Evolutionary conservation across 2,888 invertebrate genomes (phyloP).

Genomic region (Tribolium freemani): DNA sequence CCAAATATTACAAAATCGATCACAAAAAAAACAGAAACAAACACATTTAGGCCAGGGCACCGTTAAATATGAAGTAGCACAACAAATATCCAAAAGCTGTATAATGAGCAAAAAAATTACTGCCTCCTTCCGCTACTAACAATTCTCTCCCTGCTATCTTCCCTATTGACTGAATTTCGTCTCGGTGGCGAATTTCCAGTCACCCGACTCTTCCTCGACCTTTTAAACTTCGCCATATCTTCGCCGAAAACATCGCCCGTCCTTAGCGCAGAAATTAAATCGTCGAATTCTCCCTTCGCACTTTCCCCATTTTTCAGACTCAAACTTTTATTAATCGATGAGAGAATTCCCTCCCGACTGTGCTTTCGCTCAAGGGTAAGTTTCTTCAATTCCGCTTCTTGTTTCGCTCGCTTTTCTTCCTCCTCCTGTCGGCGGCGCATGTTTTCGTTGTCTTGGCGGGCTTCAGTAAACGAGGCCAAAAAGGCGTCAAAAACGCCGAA

Average conservation of each 20-base stretch:
- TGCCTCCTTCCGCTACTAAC: constrained; percentile 66
- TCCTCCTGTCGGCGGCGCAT: constrained; percentile 87
- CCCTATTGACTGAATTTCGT: constrained; percentile 74
- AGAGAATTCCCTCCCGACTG: constrained; percentile 81
- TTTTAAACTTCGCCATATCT: constrained; percentile 93
- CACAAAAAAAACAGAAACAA: constrained; percentile 42
- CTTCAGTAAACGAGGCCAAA: constrained; percentile 85
- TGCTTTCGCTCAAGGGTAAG: constrained; percentile 90
- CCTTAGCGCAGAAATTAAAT: constrained; percentile 92
- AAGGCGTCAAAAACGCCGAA: constrained; percentile 94
- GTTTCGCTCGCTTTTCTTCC: constrained; percentile 88
- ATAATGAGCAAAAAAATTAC: constrained; percentile 50
- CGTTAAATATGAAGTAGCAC: constrained; percentile 13
- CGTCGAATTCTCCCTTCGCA: constrained; percentile 93
- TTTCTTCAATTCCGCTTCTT: constrained; percentile 91
- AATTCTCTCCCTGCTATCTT: constrained; percentile 79
- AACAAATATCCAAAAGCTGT: constrained; percentile 11
- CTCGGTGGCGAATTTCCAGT: constrained; percentile 75
- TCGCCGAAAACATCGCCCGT: constrained; percentile 97
- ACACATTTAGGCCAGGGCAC: constrained; percentile 34
- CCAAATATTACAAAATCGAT: constrained; percentile 47
- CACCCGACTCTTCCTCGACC: constrained; percentile 79
- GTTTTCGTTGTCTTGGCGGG: constrained; percentile 90
- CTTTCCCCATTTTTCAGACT: constrained; percentile 75
- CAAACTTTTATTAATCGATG: constrained; percentile 81